phyloP scores from a whole-genome alignment of 2,797 vertebrate genomes.

The Sphaeramia orbicularis region DNA sequence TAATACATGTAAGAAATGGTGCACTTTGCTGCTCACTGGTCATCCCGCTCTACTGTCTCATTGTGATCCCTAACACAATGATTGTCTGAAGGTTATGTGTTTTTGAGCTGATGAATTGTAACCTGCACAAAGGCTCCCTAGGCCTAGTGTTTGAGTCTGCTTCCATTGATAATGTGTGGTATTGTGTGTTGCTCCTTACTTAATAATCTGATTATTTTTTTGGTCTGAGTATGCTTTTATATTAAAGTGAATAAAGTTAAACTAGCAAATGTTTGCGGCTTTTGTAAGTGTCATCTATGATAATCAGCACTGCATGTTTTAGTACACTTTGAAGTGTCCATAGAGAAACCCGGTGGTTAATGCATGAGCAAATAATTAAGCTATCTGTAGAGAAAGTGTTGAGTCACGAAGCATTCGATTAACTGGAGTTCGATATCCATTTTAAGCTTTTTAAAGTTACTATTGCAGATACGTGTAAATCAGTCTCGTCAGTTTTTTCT shows the following conservation, averaged over 20 bases:
- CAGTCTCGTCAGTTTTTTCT: not conserved
- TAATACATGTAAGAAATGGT: constrained; percentile 32
- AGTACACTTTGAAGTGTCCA: no score
- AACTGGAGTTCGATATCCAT: no score
- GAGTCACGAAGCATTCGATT: no score
- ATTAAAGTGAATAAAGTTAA: constrained; percentile 81
- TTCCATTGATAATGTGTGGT: constrained; percentile 69
- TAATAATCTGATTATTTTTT: constrained; percentile 77
- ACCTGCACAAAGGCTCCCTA: constrained; percentile 50
- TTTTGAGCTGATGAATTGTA: constrained; percentile 53
- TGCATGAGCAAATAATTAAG: no score
- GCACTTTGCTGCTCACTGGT: constrained; percentile 35
- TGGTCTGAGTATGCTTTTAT: constrained; percentile 79
- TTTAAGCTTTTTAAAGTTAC: no score
- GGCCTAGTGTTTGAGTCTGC: constrained; percentile 59
- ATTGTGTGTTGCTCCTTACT: constrained; percentile 71
- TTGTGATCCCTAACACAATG: constrained; percentile 31
- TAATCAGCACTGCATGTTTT: no score
- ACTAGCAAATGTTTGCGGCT: constrained; percentile 53
- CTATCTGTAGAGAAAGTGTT: no score
- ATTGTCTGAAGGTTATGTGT: constrained; percentile 40
- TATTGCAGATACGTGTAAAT: not conserved
- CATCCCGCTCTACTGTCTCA: constrained; percentile 27
- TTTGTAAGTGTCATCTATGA: constrained; percentile 22
- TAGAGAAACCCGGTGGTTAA: no score